Evolutionary conservation across 2,797 vertebrate species (phyloP).

Genomic region (Ptychadena robeensis): DNA sequence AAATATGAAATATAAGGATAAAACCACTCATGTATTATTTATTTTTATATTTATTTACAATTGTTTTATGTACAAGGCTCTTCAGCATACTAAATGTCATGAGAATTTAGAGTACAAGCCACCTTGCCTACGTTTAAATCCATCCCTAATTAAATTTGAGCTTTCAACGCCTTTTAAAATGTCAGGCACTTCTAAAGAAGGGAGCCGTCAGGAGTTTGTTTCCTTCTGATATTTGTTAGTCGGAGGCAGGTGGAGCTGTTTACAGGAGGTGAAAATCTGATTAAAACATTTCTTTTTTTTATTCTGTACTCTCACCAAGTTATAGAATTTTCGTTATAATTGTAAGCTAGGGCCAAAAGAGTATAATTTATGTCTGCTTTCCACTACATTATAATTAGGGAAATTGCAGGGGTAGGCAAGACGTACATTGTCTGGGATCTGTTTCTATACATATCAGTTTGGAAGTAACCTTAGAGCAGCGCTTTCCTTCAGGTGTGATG

Average conservation of each 20-base stretch:
- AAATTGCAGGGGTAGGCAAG: constrained; percentile 47
- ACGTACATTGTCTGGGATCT: constrained; percentile 35
- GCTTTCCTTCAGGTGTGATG: constrained; percentile 45
- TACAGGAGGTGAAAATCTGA: neutral
- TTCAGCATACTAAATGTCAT: too few species aligned
- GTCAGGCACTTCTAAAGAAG: neutral
- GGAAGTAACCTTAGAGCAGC: constrained; percentile 12
- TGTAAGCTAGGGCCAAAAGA: constrained; percentile 4
- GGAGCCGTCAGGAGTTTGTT: neutral
- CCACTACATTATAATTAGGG: constrained; percentile 53
- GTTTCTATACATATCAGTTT: constrained; percentile 47
- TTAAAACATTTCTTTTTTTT: neutral
- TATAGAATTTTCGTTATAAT: constrained; percentile 35
- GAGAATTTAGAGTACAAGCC: neutral
- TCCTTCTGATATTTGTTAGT: neutral
- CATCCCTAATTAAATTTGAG: neutral
- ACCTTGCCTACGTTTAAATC: neutral
- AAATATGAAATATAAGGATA: too few species aligned
- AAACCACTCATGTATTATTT: too few species aligned
- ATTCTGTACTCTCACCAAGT: neutral
- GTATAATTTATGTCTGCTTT: constrained; percentile 48
- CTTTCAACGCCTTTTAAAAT: too few species aligned
- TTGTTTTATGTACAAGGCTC: too few species aligned
- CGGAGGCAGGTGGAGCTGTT: neutral
- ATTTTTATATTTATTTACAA: too few species aligned